phyloP scores from a whole-genome alignment of 2,888 invertebrate genomes.

The Limnephilus rhombicus region DNA sequence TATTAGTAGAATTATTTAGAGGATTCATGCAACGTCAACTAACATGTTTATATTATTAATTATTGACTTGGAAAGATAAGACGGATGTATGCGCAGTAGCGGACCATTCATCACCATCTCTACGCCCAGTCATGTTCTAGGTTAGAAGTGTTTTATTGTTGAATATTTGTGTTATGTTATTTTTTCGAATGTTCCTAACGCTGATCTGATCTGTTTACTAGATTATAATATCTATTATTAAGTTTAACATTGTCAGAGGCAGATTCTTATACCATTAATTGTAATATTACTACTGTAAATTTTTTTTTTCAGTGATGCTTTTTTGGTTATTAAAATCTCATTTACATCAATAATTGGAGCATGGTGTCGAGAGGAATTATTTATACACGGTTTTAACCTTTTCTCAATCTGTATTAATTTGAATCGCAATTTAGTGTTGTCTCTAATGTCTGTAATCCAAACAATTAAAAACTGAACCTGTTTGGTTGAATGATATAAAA shows the following conservation, averaged over 20 bases:
- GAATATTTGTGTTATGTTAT: slow-evolving; percentile 4
- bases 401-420: background rate
- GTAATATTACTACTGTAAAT: background rate
- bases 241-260: background rate
- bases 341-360: background rate
- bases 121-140: background rate
- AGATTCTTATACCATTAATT: background rate
- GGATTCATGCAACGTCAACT: background rate
- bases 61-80: background rate
- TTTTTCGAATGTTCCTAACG: slow-evolving; percentile 21
- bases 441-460: too few species aligned
- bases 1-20: background rate
- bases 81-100: background rate
- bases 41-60: background rate
- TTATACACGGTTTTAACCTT: background rate
- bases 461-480: too few species aligned
- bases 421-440: too few species aligned
- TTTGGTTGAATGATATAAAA: too few species aligned
- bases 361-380: background rate
- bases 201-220: slow-evolving; percentile 24
- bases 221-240: background rate
- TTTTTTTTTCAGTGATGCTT: background rate
- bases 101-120: background rate
- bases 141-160: background rate
- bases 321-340: background rate